phyloP scores from a whole-genome alignment of 2,113 vertebrate genomes.

The Lepisosteus osseus region DNA sequence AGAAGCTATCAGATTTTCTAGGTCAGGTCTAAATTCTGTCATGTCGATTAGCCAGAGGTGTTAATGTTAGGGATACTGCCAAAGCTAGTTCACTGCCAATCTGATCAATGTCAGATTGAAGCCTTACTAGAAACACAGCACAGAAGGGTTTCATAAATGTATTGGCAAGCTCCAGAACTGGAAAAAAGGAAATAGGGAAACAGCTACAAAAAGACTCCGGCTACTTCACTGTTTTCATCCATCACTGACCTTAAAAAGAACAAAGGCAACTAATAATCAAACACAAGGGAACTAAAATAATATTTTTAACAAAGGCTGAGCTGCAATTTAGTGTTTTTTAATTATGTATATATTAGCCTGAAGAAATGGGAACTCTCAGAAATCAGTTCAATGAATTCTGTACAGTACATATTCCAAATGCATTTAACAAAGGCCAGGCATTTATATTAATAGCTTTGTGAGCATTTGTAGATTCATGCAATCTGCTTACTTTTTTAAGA shows the following conservation, averaged over 20 bases:
- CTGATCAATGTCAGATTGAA: conserved; percentile 63
- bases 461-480: too few species aligned
- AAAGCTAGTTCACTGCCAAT: conserved; percentile 55
- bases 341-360: not conserved
- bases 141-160: conserved; percentile 27
- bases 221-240: conserved; percentile 26
- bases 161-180: conserved; percentile 28
- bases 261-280: conserved; percentile 14
- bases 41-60: conserved; percentile 70
- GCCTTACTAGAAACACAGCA: conserved; percentile 25
- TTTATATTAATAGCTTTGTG: too few species aligned
- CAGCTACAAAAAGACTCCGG: conserved; percentile 15
- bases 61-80: conserved; percentile 63
- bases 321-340: not conserved
- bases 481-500: too few species aligned
- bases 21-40: conserved; percentile 69
- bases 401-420: conserved; percentile 10
- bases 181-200: conserved; percentile 20
- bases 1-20: conserved; percentile 45
- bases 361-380: not conserved
- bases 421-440: not conserved
- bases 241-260: conserved; percentile 18
- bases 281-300: conserved; percentile 21
- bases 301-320: conserved; percentile 18
- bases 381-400: not conserved